Evolutionary conservation across 1,140 invertebrate genomes (phyloP).

Genomic region (Eufriesea mexicana): DNA sequence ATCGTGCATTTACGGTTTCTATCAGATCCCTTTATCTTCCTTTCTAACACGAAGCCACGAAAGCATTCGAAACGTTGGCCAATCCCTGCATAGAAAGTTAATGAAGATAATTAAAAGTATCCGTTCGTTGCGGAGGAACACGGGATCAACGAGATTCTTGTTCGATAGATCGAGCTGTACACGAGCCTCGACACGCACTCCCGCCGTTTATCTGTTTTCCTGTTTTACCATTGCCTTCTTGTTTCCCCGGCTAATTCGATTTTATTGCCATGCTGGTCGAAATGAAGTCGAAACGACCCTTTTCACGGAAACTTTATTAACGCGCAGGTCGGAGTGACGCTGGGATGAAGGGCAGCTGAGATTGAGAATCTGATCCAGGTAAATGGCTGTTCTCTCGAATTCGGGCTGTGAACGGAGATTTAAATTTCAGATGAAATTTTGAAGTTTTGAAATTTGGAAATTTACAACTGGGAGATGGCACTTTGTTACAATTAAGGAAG

Average conservation of each 20-base stretch:
- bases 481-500: too few species aligned
- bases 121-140: slow-evolving; percentile 15
- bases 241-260: neutral
- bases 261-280: neutral
- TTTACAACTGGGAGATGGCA: too few species aligned
- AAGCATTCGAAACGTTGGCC: slow-evolving; percentile 23
- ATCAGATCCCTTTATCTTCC: slow-evolving; percentile 16
- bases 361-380: neutral
- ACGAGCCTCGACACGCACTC: neutral
- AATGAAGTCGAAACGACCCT: neutral
- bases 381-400: neutral
- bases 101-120: slow-evolving; percentile 51
- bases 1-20: neutral
- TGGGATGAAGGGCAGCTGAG: neutral
- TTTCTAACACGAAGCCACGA: slow-evolving; percentile 3
- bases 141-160: neutral
- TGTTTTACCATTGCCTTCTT: neutral
- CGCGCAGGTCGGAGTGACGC: neutral
- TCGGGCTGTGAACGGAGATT: too few species aligned
- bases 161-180: slow-evolving; percentile 36
- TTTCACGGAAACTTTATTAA: neutral
- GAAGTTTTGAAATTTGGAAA: too few species aligned
- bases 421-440: too few species aligned
- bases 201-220: neutral
- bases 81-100: slow-evolving; percentile 44